phyloP scores from a whole-genome alignment of 2,797 vertebrate genomes.

The Tarsius wallacei region DNA sequence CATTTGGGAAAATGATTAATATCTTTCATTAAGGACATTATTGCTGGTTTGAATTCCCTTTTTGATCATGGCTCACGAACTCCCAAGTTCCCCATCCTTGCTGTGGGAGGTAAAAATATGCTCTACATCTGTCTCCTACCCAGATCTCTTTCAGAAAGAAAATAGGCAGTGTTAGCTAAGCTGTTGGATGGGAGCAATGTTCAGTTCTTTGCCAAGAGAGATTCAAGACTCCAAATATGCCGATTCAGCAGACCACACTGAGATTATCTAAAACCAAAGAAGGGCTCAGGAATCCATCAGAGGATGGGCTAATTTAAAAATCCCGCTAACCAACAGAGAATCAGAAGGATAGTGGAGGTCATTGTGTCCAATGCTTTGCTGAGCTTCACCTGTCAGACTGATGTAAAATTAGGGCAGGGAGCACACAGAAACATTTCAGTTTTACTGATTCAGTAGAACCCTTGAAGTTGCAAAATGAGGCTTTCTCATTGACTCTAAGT shows the following conservation, averaged over 20 bases:
- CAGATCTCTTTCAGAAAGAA: slow-evolving; percentile 57
- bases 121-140: neutral
- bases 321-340: slow-evolving; percentile 10
- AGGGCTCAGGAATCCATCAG: slow-evolving; percentile 59
- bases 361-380: neutral
- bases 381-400: slow-evolving; percentile 38
- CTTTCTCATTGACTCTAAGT: slow-evolving; percentile 83
- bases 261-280: slow-evolving; percentile 58
- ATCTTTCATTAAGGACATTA: slow-evolving; percentile 44
- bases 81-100: neutral
- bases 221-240: neutral
- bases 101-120: neutral
- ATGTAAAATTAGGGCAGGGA: slow-evolving; percentile 73
- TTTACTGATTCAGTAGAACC: slow-evolving; percentile 81
- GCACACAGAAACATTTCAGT: slow-evolving; percentile 54
- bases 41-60: neutral
- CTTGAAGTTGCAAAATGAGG: slow-evolving; percentile 74
- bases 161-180: neutral
- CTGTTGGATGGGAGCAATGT: neutral
- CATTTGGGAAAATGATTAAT: slow-evolving; percentile 32
- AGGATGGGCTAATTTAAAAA: slow-evolving; percentile 65
- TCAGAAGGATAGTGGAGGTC: slow-evolving; percentile 74
- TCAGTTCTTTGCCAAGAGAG: slow-evolving; percentile 62
- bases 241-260: slow-evolving; percentile 32
- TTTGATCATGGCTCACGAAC: neutral